Base-by-base conservation (phyloP, 2,113 vertebrate genomes). In the Lophotis ruficrista region DNA sequence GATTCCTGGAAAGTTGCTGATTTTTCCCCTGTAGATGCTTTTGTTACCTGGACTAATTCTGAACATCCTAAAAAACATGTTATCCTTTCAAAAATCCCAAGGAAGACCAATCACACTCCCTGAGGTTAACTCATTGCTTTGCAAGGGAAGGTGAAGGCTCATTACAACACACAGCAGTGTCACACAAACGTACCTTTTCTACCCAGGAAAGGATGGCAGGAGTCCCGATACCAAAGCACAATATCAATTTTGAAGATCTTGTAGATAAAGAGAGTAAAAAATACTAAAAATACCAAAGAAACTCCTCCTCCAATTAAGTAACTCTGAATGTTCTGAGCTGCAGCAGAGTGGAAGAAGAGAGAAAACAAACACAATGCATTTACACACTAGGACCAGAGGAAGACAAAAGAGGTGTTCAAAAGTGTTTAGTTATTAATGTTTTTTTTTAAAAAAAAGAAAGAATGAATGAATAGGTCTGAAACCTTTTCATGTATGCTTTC, bases 231-330 rank as follows among this genome's bases (percentile, higher is more conserved):
- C 96, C 98, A 99, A 92, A 99, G 98, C 57, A 98, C 98, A n/a
- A 99, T 98, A 79, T 99, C 99, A 53, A 99, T 95, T 95, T 98
- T 99, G 96, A 99, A 99, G 83, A 98, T 56, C 79, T 98, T 98
- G 96, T 98, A 99, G 81, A 98, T 47, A 80, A 93, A 77, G 27
- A 98, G 66, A 61, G 81, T 93, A 76, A 83, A 70, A 47, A 98
- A 77, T 14, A 98, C 97, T 18, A 98, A 66, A 71, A 98, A 51
- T 5, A 86, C 79, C 72, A 98, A 31, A n/a, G 94, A 93, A 56
- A 97, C 75, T 54, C 99, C 96, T 79, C 97, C 64, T 30, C 97
- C 94, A 72, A 98, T 98, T 43, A 98, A 73, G 8, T 98, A 97
- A 76, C 98, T 78, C 22, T 98, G 93, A 79, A 97, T 60, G 85